Conservation (phyloP, 92 coral and sea anemone species). For the Heliopora coerulea region DNA sequence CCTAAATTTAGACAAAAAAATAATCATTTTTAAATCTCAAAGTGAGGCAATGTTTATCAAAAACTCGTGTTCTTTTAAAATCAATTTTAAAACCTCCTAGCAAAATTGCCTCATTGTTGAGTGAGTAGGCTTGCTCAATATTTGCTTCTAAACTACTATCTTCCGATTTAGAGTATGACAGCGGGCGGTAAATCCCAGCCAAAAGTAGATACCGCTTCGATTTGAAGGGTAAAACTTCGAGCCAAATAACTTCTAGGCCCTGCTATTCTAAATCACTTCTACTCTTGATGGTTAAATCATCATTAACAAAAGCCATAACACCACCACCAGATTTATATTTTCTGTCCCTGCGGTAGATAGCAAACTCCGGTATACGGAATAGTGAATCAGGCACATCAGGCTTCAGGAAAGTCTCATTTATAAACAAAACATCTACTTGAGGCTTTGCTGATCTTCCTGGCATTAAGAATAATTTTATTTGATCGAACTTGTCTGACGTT, state of each 20-base stretch:
- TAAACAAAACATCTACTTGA: constrained; percentile 49
- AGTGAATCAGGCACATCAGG: constrained; percentile 15
- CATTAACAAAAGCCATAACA: constrained; percentile 49
- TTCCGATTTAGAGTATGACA: too few species aligned
- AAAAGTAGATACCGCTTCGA: constrained; percentile 38
- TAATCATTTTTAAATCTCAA: too few species aligned
- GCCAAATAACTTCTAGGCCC: too few species aligned
- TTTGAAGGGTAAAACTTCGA: too few species aligned
- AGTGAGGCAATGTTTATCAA: too few species aligned
- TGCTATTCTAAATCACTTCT: constrained; percentile 53
- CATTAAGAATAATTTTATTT: constrained; percentile 55
- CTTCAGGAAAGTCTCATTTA: constrained; percentile 54
- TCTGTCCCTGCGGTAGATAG: constrained; percentile 49
- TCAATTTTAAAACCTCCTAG: too few species aligned
- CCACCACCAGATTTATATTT: constrained; percentile 39
- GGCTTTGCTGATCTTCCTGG: constrained; percentile 46
- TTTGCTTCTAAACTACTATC: too few species aligned
- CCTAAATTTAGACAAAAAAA: too few species aligned
- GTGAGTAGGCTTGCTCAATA: too few species aligned
- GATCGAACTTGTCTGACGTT: constrained; percentile 52
- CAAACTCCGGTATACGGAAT: constrained; percentile 47
- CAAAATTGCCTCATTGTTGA: too few species aligned
- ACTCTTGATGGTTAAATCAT: constrained; percentile 32
- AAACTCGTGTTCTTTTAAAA: too few species aligned
- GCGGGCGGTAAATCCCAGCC: constrained; percentile 50